Evolutionary conservation across 2,888 invertebrate genomes (phyloP), one percentile per base, ranked within the genome.

Genomic region (Dermolepida albohirtum): DNA sequence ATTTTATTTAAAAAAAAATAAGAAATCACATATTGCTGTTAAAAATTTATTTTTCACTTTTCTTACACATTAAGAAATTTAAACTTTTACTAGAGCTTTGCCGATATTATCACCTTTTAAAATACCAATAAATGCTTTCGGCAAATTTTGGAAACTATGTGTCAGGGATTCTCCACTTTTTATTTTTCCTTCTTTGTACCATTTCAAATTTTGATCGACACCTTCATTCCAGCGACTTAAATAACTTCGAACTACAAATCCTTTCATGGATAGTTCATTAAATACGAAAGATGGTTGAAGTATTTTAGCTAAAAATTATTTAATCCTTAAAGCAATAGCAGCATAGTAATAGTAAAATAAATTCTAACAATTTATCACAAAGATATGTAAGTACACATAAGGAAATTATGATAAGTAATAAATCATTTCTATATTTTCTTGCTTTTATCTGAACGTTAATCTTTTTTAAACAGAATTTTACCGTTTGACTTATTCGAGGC

Each of bases 101-200:
- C 92, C 92, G 22, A 85, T 85, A 80, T 91, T 92, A 75, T 88
- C 87, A 40, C 92, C 92, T 64, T 70, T 67, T 22, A 78, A 81
- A 78, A 92, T 85, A 11, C 87, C 89, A 64, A 88, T 84, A 69
- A 92, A 87, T 40, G 92, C 91, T 54, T 89, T 85, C 1, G 90
- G 89, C 87, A 90, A 89, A 74, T 91, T 91, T 71, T 91, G 90
- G 80, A 93, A 92, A 1, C 92, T 92, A 69, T 89, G 82, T 5
- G 89, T 89, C 1, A 89, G 77, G 62, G 90, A 90, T 79, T 93
- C 92, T 70, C 84, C 84, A 77, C 89, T 89, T 76, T 88, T 88
- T 12, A 93, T 75, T 81, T 90, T 90, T 29, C 90, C 91, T 82
- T 89, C 87, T 51, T 81, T 81, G 64, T 91, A 81, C 89, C 88